Evolutionary conservation across 2,888 invertebrate species (phyloP), one percentile per base, ranked within the genome.

Genomic region (Eupithecia subumbrata): DNA sequence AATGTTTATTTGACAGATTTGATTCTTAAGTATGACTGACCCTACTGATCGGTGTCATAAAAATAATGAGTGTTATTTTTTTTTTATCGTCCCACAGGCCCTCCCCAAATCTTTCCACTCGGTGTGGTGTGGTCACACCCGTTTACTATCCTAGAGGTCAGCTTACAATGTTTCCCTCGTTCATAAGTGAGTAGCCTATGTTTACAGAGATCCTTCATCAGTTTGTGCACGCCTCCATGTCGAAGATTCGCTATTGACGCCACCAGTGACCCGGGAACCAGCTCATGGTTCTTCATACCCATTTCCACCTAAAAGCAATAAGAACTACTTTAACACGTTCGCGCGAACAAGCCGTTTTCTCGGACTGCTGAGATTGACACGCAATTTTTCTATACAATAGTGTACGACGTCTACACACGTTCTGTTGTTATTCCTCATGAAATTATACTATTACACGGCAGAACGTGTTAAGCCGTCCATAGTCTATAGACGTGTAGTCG

Each of bases 221-320:
- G 91, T 94, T 99, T 99, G 86, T 98, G 97, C 2, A 98, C 98
- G 40, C 99, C 99, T 3, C 99, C 99, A 80, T 98, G 96, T 81
- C 97, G 97, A 0, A 99, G 95, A 90, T 98, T 98, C 7, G 99
- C 99, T 86, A 99, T 98, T 7, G 98, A 97, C 1, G 99, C 98
- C 7, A 98, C 97, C 66, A 99, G 93, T 0, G 97, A 96, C 0
- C 97, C 97, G 0, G 99, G 99, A 0, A 99, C 99, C 8, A 99
- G 91, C 91, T 99, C 99, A 88, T 99, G 99, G 90, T 99, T 99
- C 89, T 99, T 99, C 99, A 99, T 99, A n/a, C 99, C 99, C 99
- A 99, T 99, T 96, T 99, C 99, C 87, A 99, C 97, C 98, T 98
- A 83, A 63, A 92, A 92, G 84, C 43, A 37, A 66, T 52, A 64